phyloP scores from a whole-genome alignment of 2,797 vertebrate genomes.

The Petrocephalus schoutedeni region DNA sequence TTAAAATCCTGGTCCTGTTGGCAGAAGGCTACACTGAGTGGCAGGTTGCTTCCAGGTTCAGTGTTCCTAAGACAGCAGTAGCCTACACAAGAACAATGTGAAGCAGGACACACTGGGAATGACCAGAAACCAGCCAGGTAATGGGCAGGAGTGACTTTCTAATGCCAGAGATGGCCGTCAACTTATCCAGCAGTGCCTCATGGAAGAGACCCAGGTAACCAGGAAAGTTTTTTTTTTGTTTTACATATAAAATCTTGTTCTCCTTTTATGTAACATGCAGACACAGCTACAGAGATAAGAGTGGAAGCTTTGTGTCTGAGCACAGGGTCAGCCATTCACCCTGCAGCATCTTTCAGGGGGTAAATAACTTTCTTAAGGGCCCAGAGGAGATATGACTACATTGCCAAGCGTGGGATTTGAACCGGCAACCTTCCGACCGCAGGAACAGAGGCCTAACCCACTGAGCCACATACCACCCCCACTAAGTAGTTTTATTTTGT shows the following conservation, averaged over 20 bases:
- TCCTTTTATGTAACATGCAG: neutral
- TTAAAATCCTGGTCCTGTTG: too few species aligned
- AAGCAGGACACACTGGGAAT: too few species aligned
- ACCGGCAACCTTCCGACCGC: neutral
- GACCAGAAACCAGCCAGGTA: too few species aligned
- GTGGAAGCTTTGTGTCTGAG: neutral
- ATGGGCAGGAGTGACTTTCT: too few species aligned
- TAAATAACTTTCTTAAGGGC: neutral
- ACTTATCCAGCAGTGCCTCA: too few species aligned
- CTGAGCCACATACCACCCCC: neutral
- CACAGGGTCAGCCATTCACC: neutral
- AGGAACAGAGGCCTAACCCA: neutral
- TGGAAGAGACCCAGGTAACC: too few species aligned
- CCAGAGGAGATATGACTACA: neutral
- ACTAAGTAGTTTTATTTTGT: constrained; percentile 23
- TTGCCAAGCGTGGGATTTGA: neutral
- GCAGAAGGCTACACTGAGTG: too few species aligned
- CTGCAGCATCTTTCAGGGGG: neutral
- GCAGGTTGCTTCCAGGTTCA: too few species aligned
- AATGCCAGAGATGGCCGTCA: too few species aligned
- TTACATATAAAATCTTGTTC: neutral
- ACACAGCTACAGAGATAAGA: neutral
- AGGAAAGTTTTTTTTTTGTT: neutral
- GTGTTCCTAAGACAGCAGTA: too few species aligned
- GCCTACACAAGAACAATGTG: too few species aligned